Base-by-base conservation (phyloP, 2,113 vertebrate genomes). In the Neotoma lepida region DNA sequence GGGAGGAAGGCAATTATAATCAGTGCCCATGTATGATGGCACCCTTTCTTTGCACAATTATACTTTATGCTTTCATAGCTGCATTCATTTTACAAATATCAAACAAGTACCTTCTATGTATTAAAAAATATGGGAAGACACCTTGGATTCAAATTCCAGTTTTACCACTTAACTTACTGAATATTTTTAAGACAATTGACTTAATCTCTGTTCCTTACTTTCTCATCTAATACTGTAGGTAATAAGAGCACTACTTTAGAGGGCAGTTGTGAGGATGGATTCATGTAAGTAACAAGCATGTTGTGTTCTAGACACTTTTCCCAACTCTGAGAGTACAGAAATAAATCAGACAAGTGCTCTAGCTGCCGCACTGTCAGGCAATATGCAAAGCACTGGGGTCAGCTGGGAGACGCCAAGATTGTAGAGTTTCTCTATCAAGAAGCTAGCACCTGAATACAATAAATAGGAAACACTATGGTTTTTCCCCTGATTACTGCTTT, bases 31-130 rank as follows among this genome's bases (percentile, higher is more conserved):
- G 35, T 77, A 44, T 90, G 76, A 92, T 90, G 39, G 12, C 64
- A 28, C n/a, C 20, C 41, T 92, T 84, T 73, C 46, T 88, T 88
- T 76, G 61, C 20, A 61, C 54, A 39, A 58, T 91, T 96, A 54
- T 86, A 86, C 80, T 90, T 94, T 54, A 58, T n/a, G 70, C 88
- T 90, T 92, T 88, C 71, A 87, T 92, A 81, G 85, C 63, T 92
- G 20, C 90, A 80, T 85, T 81, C 44, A 58, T 44, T 85, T 39
- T 82, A 90, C 6, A 95, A 85, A 85, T 90, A 74, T 73, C 56
- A 93, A 95, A 85, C 51, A 87, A 82, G 35, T n/a, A 91, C 35
- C 39, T 93, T 49, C 17, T 70, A 35, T 87, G 9, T 51, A 17
- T 87, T 54, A 71, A 90, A 89, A 89, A 13, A 44, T 95, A 1